These are phyloP conservation scores for Pristionchus entomophagus DNA, from an alignment of 2,888 invertebrate genomes.

Conservation along the genomic window DNA sequence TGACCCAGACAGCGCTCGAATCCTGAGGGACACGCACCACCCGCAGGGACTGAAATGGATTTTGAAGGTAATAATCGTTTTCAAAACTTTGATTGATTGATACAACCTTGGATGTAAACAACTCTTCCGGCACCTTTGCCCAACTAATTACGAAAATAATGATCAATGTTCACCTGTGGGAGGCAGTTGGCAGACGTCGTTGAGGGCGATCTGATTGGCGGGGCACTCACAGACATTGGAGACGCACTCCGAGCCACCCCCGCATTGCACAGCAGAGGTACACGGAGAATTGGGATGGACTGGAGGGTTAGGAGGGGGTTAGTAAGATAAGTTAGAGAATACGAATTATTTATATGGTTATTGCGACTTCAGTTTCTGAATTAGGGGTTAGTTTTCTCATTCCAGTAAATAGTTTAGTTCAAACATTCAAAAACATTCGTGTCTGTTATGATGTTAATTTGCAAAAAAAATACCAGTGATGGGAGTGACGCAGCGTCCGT, in stretches of 20 bases:
- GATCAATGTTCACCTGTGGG: constrained; percentile 56
- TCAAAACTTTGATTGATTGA: too few relatives aligned
- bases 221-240: constrained; percentile 63
- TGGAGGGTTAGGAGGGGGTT: constrained; percentile 51
- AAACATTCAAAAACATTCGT: too few relatives aligned
- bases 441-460: too few relatives aligned
- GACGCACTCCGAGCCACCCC: constrained; percentile 58
- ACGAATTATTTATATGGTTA: background rate
- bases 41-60: constrained; percentile 61
- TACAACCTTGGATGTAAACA: too few relatives aligned
- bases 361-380: too few relatives aligned
- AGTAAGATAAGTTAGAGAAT: background rate
- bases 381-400: too few relatives aligned
- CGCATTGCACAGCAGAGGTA: constrained; percentile 54
- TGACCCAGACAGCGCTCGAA: constrained; percentile 69
- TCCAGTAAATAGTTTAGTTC: too few relatives aligned
- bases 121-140: too few relatives aligned
- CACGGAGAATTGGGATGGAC: constrained; percentile 72
- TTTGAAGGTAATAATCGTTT: too few relatives aligned
- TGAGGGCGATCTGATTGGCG: constrained; percentile 58
- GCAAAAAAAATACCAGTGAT: constrained; percentile 64
- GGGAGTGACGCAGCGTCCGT: constrained; percentile 73
- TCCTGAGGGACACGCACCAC: constrained; percentile 67
- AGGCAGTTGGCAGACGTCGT: constrained; percentile 67
- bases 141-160: too few relatives aligned